Percentiles rank a stretch among this genome's conserved stretches.
Conservation (phyloP, 1,140 invertebrate species). For the Aphaenogaster floridana region DNA sequence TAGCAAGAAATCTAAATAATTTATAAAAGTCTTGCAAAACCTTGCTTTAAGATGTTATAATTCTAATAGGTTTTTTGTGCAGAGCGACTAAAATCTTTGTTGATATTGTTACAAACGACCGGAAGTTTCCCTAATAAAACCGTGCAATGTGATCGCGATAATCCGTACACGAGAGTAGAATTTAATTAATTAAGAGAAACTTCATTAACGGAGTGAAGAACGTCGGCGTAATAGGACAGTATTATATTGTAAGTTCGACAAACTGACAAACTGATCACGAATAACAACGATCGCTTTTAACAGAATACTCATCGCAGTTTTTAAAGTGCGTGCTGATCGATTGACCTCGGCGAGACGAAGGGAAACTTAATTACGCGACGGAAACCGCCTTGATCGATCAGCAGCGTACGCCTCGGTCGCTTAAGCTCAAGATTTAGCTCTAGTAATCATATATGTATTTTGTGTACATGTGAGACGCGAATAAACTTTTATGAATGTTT, state of each 20-base stretch:
- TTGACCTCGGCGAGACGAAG: slow-evolving; percentile 15
- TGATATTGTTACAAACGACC: not conserved
- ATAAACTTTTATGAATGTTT: slow-evolving; percentile 37
- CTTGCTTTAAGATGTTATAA: not conserved
- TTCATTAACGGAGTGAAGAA: not conserved
- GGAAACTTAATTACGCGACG: slow-evolving; percentile 9
- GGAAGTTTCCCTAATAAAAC: not conserved
- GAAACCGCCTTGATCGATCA: slow-evolving; percentile 45
- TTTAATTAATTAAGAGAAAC: slow-evolving; percentile 29
- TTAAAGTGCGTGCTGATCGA: slow-evolving; percentile 25
- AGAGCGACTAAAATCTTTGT: not conserved
- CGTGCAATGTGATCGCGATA: not conserved
- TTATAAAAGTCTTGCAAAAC: not conserved
- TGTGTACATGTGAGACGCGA: slow-evolving; percentile 26
- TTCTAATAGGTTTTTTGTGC: not conserved
- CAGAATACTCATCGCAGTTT: slow-evolving; percentile 23
- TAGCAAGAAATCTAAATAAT: slow-evolving; percentile 1
- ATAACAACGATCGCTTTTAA: slow-evolving; percentile 13
- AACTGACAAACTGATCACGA: slow-evolving; percentile 19
- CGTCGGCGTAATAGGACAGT: slow-evolving; percentile 15
- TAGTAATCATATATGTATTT: slow-evolving; percentile 16
- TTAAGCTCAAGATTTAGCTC: slow-evolving; percentile 41
- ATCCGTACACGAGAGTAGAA: not conserved
- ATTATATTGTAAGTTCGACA: slow-evolving; percentile 35
- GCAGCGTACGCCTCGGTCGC: not conserved